Conservation (phyloP, 2,888 invertebrate genomes). For the Lomographa bimaculata region DNA sequence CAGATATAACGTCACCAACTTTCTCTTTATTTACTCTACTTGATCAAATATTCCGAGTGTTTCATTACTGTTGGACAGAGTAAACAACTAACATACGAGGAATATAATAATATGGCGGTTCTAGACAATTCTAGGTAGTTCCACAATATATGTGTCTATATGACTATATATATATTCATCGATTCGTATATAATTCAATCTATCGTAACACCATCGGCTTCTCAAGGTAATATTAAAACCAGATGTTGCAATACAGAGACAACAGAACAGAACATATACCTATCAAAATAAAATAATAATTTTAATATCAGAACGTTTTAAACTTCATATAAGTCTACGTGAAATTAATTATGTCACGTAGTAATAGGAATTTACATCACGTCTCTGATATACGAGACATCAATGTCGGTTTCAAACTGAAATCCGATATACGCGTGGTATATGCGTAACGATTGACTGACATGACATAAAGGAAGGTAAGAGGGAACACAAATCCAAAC, state of each 20-base stretch:
- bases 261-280: too few species aligned
- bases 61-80: too few species aligned
- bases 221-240: constrained; percentile 22
- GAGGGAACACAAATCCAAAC: constrained; percentile 10
- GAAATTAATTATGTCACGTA: constrained; percentile 19
- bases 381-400: constrained; percentile 51
- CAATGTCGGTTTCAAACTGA: constrained; percentile 43
- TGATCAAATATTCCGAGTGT: too few species aligned
- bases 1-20: too few species aligned
- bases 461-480: constrained; percentile 14
- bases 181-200: constrained; percentile 5
- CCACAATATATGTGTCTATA: too few species aligned
- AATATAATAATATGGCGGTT: too few species aligned
- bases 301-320: constrained; percentile 23
- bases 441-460: constrained; percentile 31
- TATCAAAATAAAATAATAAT: too few species aligned
- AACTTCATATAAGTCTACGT: constrained; percentile 11
- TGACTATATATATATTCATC: constrained; percentile 16
- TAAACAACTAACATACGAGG: too few species aligned
- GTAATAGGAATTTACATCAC: constrained; percentile 26
- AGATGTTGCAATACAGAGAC: constrained; percentile 6
- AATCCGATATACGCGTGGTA: constrained; percentile 42
- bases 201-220: constrained; percentile 17
- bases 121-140: too few species aligned
- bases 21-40: too few species aligned